Evolutionary conservation across 1,140 invertebrate genomes (phyloP).

Genomic region (Chelonus insularis): DNA sequence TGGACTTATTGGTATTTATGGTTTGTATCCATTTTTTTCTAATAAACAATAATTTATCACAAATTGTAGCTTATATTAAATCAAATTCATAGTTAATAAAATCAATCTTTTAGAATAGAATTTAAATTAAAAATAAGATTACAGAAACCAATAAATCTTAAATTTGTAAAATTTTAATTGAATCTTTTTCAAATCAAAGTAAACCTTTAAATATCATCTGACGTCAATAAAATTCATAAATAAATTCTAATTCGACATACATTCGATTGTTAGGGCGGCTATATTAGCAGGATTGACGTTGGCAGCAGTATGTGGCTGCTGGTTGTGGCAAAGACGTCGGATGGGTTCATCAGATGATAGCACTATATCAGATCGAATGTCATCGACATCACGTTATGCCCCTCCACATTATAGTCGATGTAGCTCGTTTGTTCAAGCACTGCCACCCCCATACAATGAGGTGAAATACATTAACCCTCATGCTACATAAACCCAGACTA

Average conservation of each 20-base stretch:
- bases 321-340: slow-evolving; percentile 65
- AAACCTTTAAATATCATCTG: no score
- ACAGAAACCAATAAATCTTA: no score
- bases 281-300: slow-evolving; percentile 62
- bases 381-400: slow-evolving; percentile 73
- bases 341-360: slow-evolving; percentile 49
- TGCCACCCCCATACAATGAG: slow-evolving; percentile 80
- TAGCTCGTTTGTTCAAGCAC: slow-evolving; percentile 75
- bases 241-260: slow-evolving; percentile 10
- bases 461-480: no score
- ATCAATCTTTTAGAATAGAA: no score
- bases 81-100: no score
- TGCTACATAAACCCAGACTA: no score
- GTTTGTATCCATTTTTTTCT: slow-evolving; percentile 36
- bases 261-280: slow-evolving; percentile 59
- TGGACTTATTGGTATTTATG: slow-evolving; percentile 58
- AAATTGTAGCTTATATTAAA: no score
- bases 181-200: no score
- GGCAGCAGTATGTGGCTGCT: slow-evolving; percentile 68
- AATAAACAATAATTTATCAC: no score
- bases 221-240: no score
- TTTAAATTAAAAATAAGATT: no score
- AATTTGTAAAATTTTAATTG: no score
- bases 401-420: slow-evolving; percentile 79
- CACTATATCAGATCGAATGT: slow-evolving; percentile 70